phyloP scores from a whole-genome alignment of 1,140 invertebrate species.

The Drosophila pseudoobscura region DNA sequence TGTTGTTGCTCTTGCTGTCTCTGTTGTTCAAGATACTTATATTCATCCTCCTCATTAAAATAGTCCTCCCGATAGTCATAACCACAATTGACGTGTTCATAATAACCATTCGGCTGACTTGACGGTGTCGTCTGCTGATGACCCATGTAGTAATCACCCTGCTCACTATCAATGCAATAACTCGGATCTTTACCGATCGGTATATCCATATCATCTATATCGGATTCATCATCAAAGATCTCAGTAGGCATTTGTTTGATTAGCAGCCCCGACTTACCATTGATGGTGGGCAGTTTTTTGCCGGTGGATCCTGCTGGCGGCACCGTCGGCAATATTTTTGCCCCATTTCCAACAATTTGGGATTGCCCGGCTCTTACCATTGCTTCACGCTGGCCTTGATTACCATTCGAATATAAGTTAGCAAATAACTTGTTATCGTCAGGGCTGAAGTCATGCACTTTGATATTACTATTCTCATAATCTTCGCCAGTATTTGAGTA shows the following conservation, averaged over 20 bases:
- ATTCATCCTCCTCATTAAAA: conserved; percentile 83
- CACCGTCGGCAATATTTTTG: conserved; percentile 63
- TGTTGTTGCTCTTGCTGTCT: conserved; percentile 62
- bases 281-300: conserved; percentile 82
- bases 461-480: conserved; percentile 66
- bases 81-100: conserved; percentile 69
- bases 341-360: conserved; percentile 8
- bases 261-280: conserved; percentile 73
- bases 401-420: conserved; percentile 52
- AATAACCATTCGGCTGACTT: conserved; percentile 78
- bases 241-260: conserved; percentile 80
- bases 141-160: conserved; percentile 76
- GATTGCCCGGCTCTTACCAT: conserved; percentile 5
- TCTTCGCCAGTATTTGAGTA: conserved; percentile 52
- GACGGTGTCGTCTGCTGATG: conserved; percentile 81
- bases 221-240: conserved; percentile 72
- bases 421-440: conserved; percentile 32
- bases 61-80: conserved; percentile 83
- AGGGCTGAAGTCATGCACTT: conserved; percentile 21
- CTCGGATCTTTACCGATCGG: conserved; percentile 35
- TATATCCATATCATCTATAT: conserved; percentile 37
- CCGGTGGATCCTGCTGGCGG: conserved; percentile 65
- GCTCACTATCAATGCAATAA: conserved; percentile 73
- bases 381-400: conserved; percentile 39
- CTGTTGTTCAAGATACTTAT: conserved; percentile 81